Conservation (phyloP, 1,140 invertebrate species). For the Ceratina calcarata region DNA sequence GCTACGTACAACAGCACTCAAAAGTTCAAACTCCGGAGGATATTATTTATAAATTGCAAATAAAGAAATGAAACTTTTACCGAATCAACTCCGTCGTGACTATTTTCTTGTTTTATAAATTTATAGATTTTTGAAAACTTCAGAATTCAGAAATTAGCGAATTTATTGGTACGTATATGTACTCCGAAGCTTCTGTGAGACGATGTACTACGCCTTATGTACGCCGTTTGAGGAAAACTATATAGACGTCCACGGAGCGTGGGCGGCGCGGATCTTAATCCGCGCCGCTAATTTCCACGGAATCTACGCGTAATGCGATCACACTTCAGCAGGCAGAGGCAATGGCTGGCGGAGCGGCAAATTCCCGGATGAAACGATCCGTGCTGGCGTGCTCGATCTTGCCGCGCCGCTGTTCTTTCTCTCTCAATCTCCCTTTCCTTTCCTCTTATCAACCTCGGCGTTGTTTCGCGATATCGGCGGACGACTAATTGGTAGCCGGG, state of each 20-base stretch:
- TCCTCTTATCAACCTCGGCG: background rate
- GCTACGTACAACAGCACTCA: too few relatives aligned
- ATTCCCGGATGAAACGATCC: constrained; percentile 53
- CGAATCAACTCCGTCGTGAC: too few relatives aligned
- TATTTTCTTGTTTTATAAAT: too few relatives aligned
- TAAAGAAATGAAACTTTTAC: too few relatives aligned
- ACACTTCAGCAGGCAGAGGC: constrained; percentile 52
- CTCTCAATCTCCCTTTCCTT: background rate
- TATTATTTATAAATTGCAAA: too few relatives aligned
- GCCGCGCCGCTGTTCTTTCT: background rate
- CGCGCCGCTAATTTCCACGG: constrained; percentile 56
- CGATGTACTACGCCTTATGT: background rate
- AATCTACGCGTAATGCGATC: constrained; percentile 58
- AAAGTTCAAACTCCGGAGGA: too few relatives aligned
- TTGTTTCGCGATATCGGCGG: constrained; percentile 52
- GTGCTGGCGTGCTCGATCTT: constrained; percentile 38
- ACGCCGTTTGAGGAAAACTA: background rate
- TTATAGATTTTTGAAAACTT: too few relatives aligned
- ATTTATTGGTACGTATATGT: too few relatives aligned
- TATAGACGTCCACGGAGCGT: background rate
- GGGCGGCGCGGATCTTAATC: constrained; percentile 41
- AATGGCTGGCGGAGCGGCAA: constrained; percentile 41
- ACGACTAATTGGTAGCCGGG: constrained; percentile 55
- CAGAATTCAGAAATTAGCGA: too few relatives aligned
- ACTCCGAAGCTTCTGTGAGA: too few relatives aligned